These are phyloP conservation scores for Cossypha polioptera DNA, from an alignment of 2,797 vertebrate genomes.

Conservation along the genomic window DNA sequence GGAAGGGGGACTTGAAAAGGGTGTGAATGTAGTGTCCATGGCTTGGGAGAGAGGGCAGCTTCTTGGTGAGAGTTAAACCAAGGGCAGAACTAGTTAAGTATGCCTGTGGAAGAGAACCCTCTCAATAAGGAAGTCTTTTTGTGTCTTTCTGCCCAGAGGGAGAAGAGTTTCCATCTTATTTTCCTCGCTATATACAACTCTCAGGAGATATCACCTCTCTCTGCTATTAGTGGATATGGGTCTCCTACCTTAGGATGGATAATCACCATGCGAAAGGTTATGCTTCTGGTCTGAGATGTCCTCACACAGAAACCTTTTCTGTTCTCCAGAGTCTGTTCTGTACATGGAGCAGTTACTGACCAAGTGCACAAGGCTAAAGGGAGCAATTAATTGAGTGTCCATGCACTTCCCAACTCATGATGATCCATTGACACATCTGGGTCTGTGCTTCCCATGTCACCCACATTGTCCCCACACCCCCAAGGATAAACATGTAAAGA, in stretches of 20 bases:
- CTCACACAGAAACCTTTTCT: background rate
- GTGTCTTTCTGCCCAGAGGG: background rate
- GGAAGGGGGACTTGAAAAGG: background rate
- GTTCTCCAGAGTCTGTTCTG: background rate
- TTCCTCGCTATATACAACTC: background rate
- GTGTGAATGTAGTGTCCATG: too few species aligned
- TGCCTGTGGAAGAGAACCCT: background rate
- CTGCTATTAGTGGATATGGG: background rate
- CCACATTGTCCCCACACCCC: background rate
- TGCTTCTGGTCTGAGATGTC: background rate
- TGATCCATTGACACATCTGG: background rate
- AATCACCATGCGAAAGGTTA: background rate
- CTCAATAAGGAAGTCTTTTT: background rate
- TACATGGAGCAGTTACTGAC: background rate
- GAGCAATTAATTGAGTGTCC: background rate
- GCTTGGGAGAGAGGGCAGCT: background rate
- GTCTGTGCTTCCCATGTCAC: background rate
- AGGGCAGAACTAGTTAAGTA: background rate
- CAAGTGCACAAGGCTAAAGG: background rate
- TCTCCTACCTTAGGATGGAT: background rate
- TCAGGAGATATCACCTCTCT: background rate
- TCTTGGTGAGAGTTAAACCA: background rate
- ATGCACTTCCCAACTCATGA: background rate
- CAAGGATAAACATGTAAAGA: background rate
- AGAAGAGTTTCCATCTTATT: background rate